Evolutionary conservation across 2,888 invertebrate genomes (phyloP).

Genomic region (Seladonia tumulorum): DNA sequence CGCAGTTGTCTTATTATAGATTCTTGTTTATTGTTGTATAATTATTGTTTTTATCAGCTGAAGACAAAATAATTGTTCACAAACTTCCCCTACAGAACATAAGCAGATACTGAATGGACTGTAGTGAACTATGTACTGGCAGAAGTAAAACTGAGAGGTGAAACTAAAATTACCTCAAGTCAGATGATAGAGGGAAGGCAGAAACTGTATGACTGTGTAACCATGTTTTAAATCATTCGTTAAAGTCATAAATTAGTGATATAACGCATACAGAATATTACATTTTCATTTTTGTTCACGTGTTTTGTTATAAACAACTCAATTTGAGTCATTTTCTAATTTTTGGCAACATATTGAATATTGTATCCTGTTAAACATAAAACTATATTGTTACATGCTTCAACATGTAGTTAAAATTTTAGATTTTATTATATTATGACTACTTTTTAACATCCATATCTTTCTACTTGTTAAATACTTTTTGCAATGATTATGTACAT

Average conservation of each 20-base stretch:
- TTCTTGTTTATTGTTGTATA: slow-evolving; percentile 1
- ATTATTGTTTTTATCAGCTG: slow-evolving; percentile 2
- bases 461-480: neutral
- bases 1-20: neutral
- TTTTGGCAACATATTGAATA: neutral
- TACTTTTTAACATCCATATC: neutral
- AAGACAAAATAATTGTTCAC: slow-evolving; percentile 17
- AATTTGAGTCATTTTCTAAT: neutral
- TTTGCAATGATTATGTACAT: neutral
- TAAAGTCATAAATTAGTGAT: slow-evolving; percentile 21
- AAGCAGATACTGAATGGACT: slow-evolving; percentile 74
- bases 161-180: slow-evolving; percentile 82
- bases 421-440: neutral
- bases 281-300: neutral
- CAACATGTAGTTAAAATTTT: neutral
- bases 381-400: neutral
- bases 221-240: slow-evolving; percentile 37
- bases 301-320: neutral
- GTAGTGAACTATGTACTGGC: slow-evolving; percentile 76
- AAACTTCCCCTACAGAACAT: slow-evolving; percentile 41
- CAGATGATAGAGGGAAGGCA: slow-evolving; percentile 68
- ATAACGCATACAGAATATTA: neutral
- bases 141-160: slow-evolving; percentile 79
- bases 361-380: neutral
- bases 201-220: slow-evolving; percentile 52